Evolutionary conservation across 2,888 invertebrate species (phyloP).

Genomic region (Dolichomitus sp.): DNA sequence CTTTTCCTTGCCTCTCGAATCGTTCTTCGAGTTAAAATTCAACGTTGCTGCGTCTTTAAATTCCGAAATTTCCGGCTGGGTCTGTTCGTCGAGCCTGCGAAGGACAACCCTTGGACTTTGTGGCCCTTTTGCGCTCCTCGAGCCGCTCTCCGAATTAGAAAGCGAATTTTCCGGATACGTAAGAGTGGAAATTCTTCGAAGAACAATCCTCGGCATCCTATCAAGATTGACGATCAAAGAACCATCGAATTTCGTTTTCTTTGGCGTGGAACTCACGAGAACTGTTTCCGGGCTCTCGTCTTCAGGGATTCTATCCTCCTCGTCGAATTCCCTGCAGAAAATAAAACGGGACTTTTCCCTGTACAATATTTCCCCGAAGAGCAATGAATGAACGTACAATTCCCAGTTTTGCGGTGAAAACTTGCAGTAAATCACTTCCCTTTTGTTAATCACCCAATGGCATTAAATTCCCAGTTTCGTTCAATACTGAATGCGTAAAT

Average conservation of each 20-base stretch:
- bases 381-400: not conserved
- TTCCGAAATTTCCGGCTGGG: not conserved
- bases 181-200: conserved; percentile 76
- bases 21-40: not conserved
- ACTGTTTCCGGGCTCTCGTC: not conserved
- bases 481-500: too few relatives aligned
- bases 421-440: too few relatives aligned
- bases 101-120: not conserved
- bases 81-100: not conserved
- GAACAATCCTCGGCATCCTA: conserved; percentile 73
- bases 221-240: conserved; percentile 43
- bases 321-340: conserved; percentile 41
- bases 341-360: conserved; percentile 15
- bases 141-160: not conserved
- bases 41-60: not conserved
- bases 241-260: conserved; percentile 3
- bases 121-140: not conserved
- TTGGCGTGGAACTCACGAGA: conserved; percentile 1
- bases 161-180: conserved; percentile 70
- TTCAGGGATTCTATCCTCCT: not conserved
- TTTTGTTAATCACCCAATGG: too few relatives aligned
- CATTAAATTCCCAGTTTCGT: too few relatives aligned
- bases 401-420: too few relatives aligned
- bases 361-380: conserved; percentile 4
- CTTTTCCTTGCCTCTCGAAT: not conserved